Percentiles rank a stretch among this genome's conserved stretches.
Conservation (phyloP, 2,113 vertebrate species). For the Lepus timidus region DNA sequence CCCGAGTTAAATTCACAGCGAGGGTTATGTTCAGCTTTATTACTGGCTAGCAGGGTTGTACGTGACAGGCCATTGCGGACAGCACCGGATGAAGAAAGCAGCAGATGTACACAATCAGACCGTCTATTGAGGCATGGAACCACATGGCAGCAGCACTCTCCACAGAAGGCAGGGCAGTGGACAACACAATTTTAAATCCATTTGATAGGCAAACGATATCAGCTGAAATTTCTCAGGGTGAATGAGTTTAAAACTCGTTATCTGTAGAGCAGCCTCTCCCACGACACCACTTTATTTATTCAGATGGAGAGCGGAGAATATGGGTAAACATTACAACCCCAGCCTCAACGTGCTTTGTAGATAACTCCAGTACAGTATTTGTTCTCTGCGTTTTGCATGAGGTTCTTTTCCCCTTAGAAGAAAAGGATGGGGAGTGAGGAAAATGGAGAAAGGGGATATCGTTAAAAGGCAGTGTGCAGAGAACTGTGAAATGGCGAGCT, state of each 20-base stretch:
- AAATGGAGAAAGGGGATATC: neutral
- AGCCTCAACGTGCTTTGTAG: slow-evolving; percentile 78
- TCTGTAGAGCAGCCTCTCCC: slow-evolving; percentile 79
- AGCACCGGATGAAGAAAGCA: slow-evolving; percentile 81
- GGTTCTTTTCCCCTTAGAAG: slow-evolving; percentile 70
- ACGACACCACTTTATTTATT: slow-evolving; percentile 85
- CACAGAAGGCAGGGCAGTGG: slow-evolving; percentile 81
- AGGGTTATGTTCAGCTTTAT: slow-evolving; percentile 69
- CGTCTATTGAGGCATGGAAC: slow-evolving; percentile 86
- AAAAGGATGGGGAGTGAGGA: slow-evolving; percentile 37
- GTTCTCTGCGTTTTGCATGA: slow-evolving; percentile 71
- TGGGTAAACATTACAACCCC: slow-evolving; percentile 80
- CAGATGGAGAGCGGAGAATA: slow-evolving; percentile 77
- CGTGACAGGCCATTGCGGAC: slow-evolving; percentile 81
- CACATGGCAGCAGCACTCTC: slow-evolving; percentile 84
- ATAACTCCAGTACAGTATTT: slow-evolving; percentile 80
- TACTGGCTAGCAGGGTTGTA: slow-evolving; percentile 75
- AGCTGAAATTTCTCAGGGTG: slow-evolving; percentile 85
- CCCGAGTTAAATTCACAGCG: slow-evolving; percentile 75
- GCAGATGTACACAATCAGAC: slow-evolving; percentile 85
- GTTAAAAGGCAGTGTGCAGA: slow-evolving; percentile 47
- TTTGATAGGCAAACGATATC: slow-evolving; percentile 86
- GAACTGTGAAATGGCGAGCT: slow-evolving; percentile 64
- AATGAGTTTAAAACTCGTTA: slow-evolving; percentile 87
- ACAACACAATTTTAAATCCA: slow-evolving; percentile 87